Base-by-base conservation (phyloP, 2,113 vertebrate genomes). In the Notiomystis cincta region DNA sequence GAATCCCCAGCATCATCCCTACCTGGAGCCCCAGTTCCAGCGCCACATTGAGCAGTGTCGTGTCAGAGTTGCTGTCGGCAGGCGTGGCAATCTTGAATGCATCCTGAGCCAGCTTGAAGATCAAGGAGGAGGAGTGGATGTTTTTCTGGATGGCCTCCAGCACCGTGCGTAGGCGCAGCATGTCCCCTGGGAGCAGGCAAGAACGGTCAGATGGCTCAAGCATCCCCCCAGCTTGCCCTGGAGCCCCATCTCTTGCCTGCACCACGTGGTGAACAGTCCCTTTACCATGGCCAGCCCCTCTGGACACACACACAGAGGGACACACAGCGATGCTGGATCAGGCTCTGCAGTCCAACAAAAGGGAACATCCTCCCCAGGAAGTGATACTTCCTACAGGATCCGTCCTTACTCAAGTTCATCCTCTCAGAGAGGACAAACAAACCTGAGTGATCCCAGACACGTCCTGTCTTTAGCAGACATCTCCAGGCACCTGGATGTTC, bases 31-130 rank as follows among this genome's bases (percentile, higher is more conserved):
- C 99, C 22, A 99, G 98, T 97, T 99, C 99, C 95, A 99, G 96
- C 0, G 99, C 99, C 84, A 99, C 99, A 3, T 99, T 99, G 95
- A 99, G 99, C 95, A 99, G 98, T 0, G 99, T 99, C 7, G 99
- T 99, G 85, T 99, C 99, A 0, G 99, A 98, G 48, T 98, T 99
- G 98, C 95, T 99, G 97, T 99, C 99, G 0, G 99, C 98, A 0
- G 99, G 99, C 0, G 99, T 99, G 65, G 99, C 99, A 7, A 99
- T 99, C 97, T 99, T 99, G 96, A 99, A 99, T 7, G 99, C 99
- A 3, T 99, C 99, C 95, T 99, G 99, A 71, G 99, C 99, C 97
- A 99, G 97, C 97, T 99, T 99, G 97, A 99, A 99, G 98, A 99
- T 99, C 94, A 99, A 98, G 37, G 99, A 99, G 25, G 99, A 99